Percentiles rank a stretch among this genome's conserved stretches.
Conservation (phyloP, 2,113 vertebrate species). For the Phylloscopus trochilus region DNA sequence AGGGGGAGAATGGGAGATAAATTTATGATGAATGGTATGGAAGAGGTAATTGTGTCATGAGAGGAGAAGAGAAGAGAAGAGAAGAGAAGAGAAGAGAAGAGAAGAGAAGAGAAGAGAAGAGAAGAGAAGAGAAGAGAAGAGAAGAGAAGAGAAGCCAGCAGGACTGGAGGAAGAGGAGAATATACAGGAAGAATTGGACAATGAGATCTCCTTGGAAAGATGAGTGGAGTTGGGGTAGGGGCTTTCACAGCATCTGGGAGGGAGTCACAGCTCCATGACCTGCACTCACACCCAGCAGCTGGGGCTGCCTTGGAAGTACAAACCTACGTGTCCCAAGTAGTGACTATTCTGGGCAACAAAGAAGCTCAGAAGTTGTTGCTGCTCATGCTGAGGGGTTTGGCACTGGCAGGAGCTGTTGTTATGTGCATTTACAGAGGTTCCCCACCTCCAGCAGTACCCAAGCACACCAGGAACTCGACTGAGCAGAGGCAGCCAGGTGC, state of each 20-base stretch:
- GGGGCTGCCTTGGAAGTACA: neutral
- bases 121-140: too few species aligned
- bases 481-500: neutral
- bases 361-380: neutral
- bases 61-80: too few species aligned
- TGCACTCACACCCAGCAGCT: neutral
- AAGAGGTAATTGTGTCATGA: neutral
- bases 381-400: neutral
- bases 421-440: neutral
- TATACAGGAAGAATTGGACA: fast-evolving
- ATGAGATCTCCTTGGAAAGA: neutral
- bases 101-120: too few species aligned
- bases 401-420: neutral
- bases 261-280: neutral
- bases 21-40: neutral
- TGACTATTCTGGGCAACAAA: neutral
- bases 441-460: neutral
- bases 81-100: too few species aligned
- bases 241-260: neutral
- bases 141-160: neutral
- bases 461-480: neutral
- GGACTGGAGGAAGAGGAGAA: neutral
- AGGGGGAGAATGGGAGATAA: neutral
- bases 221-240: fast-evolving
- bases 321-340: neutral